Evolutionary conservation across 2,797 vertebrate genomes (phyloP).

Genomic region (Potorous gilbertii): DNA sequence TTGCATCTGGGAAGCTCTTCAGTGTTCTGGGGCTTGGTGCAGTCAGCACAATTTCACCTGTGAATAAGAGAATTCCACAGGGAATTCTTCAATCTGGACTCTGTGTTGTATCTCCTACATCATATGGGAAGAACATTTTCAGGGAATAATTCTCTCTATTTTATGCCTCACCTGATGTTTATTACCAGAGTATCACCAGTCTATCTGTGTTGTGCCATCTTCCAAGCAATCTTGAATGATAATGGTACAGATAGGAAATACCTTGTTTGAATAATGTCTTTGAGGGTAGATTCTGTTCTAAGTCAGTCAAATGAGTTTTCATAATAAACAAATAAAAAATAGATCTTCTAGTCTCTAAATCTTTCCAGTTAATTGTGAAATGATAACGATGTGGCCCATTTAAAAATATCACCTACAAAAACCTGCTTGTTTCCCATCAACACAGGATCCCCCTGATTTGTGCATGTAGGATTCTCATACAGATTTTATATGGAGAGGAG

Average conservation of each 20-base stretch:
- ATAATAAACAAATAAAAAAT: neutral
- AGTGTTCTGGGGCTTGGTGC: neutral
- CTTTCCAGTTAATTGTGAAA: neutral
- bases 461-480: neutral
- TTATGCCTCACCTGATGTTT: neutral
- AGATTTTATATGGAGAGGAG: neutral
- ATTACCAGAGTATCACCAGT: neutral
- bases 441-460: neutral
- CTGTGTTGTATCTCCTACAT: neutral
- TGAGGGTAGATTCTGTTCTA: neutral
- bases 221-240: neutral
- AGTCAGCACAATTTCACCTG: neutral
- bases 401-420: neutral
- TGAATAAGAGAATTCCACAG: neutral
- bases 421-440: neutral
- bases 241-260: neutral
- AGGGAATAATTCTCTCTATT: neutral
- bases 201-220: neutral
- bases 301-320: neutral
- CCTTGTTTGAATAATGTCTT: neutral
- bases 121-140: neutral
- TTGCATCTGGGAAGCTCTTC: neutral
- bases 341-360: neutral
- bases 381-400: neutral
- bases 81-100: neutral